These are phyloP conservation scores for Neria commutata DNA, from an alignment of 2,888 invertebrate species.

Conservation along the genomic window DNA sequence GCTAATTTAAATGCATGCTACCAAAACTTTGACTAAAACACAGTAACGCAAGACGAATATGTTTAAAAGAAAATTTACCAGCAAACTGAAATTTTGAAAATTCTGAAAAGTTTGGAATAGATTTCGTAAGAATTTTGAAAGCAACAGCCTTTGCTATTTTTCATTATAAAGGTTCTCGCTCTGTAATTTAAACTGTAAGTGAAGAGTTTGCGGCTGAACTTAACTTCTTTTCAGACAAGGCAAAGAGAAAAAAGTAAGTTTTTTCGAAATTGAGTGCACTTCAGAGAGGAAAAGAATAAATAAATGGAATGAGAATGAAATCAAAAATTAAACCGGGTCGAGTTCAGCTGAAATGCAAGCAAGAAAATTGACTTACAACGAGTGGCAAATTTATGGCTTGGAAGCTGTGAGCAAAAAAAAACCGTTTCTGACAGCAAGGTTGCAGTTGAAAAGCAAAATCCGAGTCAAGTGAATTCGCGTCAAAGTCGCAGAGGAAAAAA, in stretches of 20 bases:
- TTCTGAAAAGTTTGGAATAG: no score
- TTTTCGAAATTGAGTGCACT: conserved; percentile 10
- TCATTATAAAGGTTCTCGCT: no score
- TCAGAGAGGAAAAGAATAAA: no score
- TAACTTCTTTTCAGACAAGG: conserved; percentile 32
- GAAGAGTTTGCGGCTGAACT: no score
- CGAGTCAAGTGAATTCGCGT: conserved; percentile 19
- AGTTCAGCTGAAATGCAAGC: conserved; percentile 28
- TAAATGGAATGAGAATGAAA: conserved; percentile 14
- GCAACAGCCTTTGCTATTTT: no score
- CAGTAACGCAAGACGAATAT: no score
- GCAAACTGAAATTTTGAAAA: no score
- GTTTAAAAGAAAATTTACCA: no score
- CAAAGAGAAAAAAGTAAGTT: neutral
- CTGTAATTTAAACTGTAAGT: no score
- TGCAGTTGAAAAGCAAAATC: neutral
- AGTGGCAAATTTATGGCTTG: neutral
- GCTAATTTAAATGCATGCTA: no score
- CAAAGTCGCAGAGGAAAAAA: conserved; percentile 10
- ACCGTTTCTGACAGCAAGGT: neutral
- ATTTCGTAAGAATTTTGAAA: no score
- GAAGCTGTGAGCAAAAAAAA: neutral
- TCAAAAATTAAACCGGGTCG: conserved; percentile 53
- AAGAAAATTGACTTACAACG: neutral
- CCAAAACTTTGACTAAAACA: no score